Percentiles rank a stretch among this genome's conserved stretches.
Evolutionary conservation across 2,797 vertebrate genomes (phyloP).

Genomic region (Amazonetta brasiliensis): DNA sequence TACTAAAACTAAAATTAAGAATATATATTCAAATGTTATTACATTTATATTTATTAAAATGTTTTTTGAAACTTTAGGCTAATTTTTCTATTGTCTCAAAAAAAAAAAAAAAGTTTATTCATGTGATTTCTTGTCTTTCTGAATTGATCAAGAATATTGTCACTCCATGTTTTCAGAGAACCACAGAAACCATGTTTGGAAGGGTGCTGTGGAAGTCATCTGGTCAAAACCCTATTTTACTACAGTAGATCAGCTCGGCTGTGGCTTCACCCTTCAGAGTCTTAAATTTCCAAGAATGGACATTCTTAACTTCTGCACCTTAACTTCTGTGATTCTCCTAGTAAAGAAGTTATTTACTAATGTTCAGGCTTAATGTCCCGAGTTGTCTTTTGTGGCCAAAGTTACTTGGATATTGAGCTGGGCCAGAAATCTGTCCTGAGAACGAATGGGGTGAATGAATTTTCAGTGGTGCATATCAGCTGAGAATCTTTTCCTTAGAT

Average conservation of each 20-base stretch:
- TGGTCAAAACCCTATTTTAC: background rate
- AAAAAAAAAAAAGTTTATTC: background rate
- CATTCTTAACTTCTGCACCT: background rate
- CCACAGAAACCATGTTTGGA: background rate
- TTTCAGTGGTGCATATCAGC: background rate
- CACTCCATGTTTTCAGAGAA: background rate
- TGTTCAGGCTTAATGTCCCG: background rate
- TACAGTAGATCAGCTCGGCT: background rate
- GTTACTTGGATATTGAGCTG: background rate
- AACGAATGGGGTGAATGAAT: background rate
- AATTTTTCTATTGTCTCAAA: background rate
- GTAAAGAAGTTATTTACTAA: background rate
- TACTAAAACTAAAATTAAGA: too few relatives aligned
- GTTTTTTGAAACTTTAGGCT: background rate
- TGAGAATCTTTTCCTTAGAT: background rate
- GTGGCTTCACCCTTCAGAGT: background rate
- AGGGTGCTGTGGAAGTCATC: background rate
- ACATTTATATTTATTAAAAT: background rate
- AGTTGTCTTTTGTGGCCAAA: background rate
- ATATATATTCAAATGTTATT: background rate
- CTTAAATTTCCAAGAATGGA: background rate
- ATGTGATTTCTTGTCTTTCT: background rate
- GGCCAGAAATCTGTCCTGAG: background rate
- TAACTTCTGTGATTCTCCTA: background rate
- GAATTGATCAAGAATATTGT: background rate